Conservation (phyloP, 2,113 vertebrate genomes). For the Tupaia chinensis region DNA sequence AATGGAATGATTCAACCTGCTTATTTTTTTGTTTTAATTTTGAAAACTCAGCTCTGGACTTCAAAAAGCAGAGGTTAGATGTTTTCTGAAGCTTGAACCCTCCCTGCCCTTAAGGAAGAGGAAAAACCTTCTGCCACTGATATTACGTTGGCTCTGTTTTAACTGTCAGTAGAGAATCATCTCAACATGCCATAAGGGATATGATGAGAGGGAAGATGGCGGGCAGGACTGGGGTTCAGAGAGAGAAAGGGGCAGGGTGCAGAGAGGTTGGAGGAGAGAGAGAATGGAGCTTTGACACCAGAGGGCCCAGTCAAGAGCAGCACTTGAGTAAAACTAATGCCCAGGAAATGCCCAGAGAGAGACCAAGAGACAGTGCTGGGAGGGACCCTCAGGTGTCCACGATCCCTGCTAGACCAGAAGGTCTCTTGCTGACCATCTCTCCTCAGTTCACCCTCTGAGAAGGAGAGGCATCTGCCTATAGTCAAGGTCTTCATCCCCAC, state of each 20-base stretch:
- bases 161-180: not conserved
- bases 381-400: rapidly evolving
- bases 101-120: not conserved
- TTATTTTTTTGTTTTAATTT: not conserved
- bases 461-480: not conserved
- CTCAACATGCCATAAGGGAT: too few species aligned
- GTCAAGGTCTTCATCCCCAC: not conserved
- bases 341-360: not conserved
- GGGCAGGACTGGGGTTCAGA: not conserved
- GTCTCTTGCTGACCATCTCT: not conserved
- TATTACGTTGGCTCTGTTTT: not conserved
- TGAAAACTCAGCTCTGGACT: not conserved
- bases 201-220: too few species aligned
- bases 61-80: not conserved
- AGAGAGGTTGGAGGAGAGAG: not conserved
- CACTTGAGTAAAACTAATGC: not conserved
- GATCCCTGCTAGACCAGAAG: not conserved
- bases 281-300: too few species aligned
- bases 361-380: not conserved
- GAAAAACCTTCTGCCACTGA: not conserved
- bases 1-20: not conserved
- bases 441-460: not conserved
- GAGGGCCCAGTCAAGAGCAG: not conserved
- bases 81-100: not conserved
- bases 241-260: rapidly evolving